Base-by-base conservation (phyloP, 2,888 invertebrate species). In the Odiellus spinosus region DNA sequence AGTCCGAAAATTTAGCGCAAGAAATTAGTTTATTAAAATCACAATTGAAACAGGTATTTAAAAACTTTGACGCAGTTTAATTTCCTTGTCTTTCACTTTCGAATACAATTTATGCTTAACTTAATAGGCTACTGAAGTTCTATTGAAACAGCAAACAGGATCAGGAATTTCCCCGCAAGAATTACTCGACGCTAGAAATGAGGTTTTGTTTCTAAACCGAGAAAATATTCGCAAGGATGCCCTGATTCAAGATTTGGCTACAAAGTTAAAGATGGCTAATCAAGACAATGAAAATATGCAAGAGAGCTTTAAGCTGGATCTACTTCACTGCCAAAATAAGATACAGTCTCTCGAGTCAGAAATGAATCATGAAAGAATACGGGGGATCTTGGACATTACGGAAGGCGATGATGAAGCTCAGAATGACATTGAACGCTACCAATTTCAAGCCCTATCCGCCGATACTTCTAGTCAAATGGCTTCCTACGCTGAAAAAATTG, bases 41-140 rank as follows among this genome's bases (percentile, higher is more conserved):
- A n/a, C 53, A 53, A 42, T 47, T 53, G 44, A 51, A 48, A 38
- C 48, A 54, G 44, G 54, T 53, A 34, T n/a, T n/a, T n/a, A n/a
- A n/a, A n/a, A n/a, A n/a, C 39, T 3, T 38, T 11, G n/a, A 40
- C 10, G 12, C 8, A 2, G 3, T 18, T 17, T 40, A 19, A 20
- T 40, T 12, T 42, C 11, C 10, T 33, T 10, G 10, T 33, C 12
- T 33, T 11, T 11, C 34, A 10, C 34, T 2, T 4, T 12, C 14
- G 14, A 35, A 35, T n/a, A 4, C 14, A 12, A 2, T 35, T 35
- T 35, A 2, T 35, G 14, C n/a, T 41, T 10, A 36, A 17, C 39
- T 26, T 48, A 33, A 17, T 26, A 51, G 51, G 42, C 51, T 34
- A 36, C 48, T n/a, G 48, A 49, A 35, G 38, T 51, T 39, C 20